phyloP scores from a whole-genome alignment of 2,113 vertebrate species.

The Sapajus apella region DNA sequence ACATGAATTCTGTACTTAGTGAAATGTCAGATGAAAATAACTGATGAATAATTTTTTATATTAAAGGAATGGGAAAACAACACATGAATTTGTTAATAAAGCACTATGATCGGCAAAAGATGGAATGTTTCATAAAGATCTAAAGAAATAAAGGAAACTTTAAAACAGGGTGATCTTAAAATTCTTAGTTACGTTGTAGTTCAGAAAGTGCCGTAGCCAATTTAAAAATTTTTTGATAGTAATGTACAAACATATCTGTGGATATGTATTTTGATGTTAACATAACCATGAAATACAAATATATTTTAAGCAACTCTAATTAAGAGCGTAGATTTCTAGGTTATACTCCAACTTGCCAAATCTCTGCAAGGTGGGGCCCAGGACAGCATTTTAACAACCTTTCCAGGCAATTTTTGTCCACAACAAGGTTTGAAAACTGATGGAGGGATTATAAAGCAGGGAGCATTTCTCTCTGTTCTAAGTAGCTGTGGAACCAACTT shows the following conservation, averaged over 20 bases:
- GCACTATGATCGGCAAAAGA: slow-evolving; percentile 66
- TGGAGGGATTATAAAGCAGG: not conserved
- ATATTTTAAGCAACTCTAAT: slow-evolving; percentile 2
- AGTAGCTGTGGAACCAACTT: not conserved
- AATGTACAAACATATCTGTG: not conserved
- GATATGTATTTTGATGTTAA: slow-evolving; percentile 38
- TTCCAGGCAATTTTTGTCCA: not conserved
- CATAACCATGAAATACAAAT: slow-evolving; percentile 30
- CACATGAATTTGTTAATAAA: slow-evolving; percentile 69
- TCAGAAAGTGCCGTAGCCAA: not conserved
- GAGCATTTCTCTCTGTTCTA: not conserved
- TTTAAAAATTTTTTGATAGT: not conserved
- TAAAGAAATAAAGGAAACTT: slow-evolving; percentile 68
- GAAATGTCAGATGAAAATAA: slow-evolving; percentile 65
- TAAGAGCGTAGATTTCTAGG: slow-evolving; percentile 1
- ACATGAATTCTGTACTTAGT: slow-evolving; percentile 60
- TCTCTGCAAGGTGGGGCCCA: not conserved
- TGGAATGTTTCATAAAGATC: slow-evolving; percentile 66
- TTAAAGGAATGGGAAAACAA: slow-evolving; percentile 70
- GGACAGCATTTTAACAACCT: not conserved
- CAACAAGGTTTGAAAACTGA: not conserved
- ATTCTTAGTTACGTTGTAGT: slow-evolving; percentile 33
- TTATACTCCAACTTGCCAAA: not conserved
- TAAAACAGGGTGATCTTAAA: slow-evolving; percentile 50
- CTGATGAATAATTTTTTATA: slow-evolving; percentile 67